Evolutionary conservation across 2,113 vertebrate genomes (phyloP), one percentile per base, ranked within the genome.

Genomic region (Lepisosteus oculatus): DNA sequence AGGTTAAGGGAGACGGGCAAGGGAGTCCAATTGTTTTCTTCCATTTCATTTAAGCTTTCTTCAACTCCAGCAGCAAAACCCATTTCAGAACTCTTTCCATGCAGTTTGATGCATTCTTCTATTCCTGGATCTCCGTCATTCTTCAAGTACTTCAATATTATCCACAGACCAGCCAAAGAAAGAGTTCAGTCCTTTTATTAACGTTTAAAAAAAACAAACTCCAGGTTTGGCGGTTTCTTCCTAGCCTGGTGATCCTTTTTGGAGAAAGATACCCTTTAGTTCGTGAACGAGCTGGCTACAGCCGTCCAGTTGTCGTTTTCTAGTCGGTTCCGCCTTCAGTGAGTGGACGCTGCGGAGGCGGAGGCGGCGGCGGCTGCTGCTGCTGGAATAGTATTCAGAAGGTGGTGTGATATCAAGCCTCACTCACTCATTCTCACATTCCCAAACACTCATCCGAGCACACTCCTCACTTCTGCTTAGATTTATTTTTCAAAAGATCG

Each of bases 381-480:
- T 85, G 92, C 79, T 92, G 93, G 88, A 90, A 85, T 84, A 80
- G 89, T 89, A 87, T 90, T 90, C 86, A 89, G 91, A 91, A 90
- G 90, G 91, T 93, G 94, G 94, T 95, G 92, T 92, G 94, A 87
- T 93, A 92, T 92, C 93, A 94, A 91, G 94, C 92, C 87, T 96
- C 93, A 95, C 89, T 91, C 94, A 91, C 89, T 88, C 93, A 94
- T 92, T 86, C 93, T 92, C 93, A 93, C 94, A 92, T 88, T 92
- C 93, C 90, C 94, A 93, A 91, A 91, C 95, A 95, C 85, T 93
- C 93, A 93, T 92, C 90, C 92, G 89, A 90, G 93, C 93, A 92
- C 93, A 94, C 93, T 90, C 91, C 89, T 92, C 89, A 85, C 93
- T 94, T 94, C 94, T 87, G 81, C 82, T 83, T 75, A 76, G 73